Base-by-base conservation (phyloP, 1,140 invertebrate species). In the Phthorimaea operculella region DNA sequence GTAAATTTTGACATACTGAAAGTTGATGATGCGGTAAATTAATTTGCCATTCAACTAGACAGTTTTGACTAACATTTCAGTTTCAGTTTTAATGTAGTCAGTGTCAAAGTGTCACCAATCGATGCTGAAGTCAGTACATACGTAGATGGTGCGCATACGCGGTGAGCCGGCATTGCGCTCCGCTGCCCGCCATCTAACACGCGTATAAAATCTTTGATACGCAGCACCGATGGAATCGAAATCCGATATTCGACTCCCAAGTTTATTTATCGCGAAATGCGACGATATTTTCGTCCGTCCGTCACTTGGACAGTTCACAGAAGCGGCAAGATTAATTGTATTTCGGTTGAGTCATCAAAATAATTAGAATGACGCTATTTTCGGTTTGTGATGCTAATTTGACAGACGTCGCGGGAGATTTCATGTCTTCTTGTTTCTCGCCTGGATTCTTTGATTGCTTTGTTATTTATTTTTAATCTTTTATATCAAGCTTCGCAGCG, bases 291-390 rank as follows among this genome's bases (percentile, higher is more conserved):
- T 72, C 70, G 78, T 75, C 72, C 79, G 79, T 81, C 79, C 78
- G 74, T 83, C 79, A 80, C 70, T 76, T 63, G 58, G 79, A 85
- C 81, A 85, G 81, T 85, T 85, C 82, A 82, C 76, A 79, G 82
- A 85, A 85, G 66, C 77, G 70, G 74, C 74, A 81, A 85, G 79
- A 85, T 85, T 85, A 82, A 85, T 85, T 85, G 82, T 85, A 83
- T 83, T 81, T 76, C 76, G 72, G 70, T 82, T 83, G 82, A 85
- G 77, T 85, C 79, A 85, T 85, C 82, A 85, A 85, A 85, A 85
- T 85, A 85, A 85, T 85, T 85, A 85, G 79, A 85, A 85, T 85
- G 76, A 80, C 73, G 82, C 78, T 85, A 85, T 85, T 85, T 78
- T 78, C 69, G 79, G 79, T 82, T 78, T 79, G 69, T 72, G 79